Evolutionary conservation across 53 echinoderm and acorn worm species (phyloP).

Genomic region (Astropecten irregularis): DNA sequence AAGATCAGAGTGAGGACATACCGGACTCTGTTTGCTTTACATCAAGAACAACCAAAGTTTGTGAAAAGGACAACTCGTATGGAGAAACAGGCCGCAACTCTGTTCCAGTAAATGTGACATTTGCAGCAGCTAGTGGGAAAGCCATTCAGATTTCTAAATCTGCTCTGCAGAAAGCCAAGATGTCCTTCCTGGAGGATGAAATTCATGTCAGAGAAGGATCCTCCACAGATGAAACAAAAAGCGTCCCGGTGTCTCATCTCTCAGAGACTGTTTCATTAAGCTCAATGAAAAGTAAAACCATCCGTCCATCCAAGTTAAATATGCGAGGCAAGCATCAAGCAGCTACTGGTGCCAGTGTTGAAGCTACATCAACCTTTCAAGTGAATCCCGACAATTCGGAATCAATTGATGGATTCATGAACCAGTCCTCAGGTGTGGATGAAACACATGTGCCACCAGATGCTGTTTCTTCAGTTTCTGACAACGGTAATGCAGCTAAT

Average conservation of each 20-base stretch:
- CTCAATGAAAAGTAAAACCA: slow-evolving; percentile 52
- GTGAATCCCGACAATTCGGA: neutral
- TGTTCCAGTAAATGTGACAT: slow-evolving; percentile 11
- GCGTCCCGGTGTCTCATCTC: too few relatives aligned
- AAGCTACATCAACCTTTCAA: too few relatives aligned
- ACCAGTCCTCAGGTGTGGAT: neutral
- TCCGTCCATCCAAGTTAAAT: neutral
- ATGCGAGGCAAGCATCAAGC: too few relatives aligned
- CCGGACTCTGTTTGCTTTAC: slow-evolving; percentile 37
- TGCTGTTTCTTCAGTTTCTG: neutral
- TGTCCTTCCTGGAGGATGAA: neutral
- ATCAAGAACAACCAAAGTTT: too few relatives aligned
- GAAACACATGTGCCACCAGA: too few relatives aligned
- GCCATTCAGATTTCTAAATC: slow-evolving; percentile 21
- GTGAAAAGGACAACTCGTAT: too few relatives aligned
- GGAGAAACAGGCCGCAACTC: too few relatives aligned
- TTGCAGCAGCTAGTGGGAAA: slow-evolving; percentile 67
- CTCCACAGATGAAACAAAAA: neutral
- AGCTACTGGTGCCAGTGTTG: too few relatives aligned
- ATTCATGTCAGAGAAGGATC: too few relatives aligned
- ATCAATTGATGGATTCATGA: neutral
- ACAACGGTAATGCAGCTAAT: neutral
- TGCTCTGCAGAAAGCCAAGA: slow-evolving; percentile 41
- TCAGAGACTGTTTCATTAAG: slow-evolving; percentile 1
- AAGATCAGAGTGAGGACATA: neutral